phyloP scores from a whole-genome alignment of 2,797 vertebrate species.

The Amblyraja radiata region DNA sequence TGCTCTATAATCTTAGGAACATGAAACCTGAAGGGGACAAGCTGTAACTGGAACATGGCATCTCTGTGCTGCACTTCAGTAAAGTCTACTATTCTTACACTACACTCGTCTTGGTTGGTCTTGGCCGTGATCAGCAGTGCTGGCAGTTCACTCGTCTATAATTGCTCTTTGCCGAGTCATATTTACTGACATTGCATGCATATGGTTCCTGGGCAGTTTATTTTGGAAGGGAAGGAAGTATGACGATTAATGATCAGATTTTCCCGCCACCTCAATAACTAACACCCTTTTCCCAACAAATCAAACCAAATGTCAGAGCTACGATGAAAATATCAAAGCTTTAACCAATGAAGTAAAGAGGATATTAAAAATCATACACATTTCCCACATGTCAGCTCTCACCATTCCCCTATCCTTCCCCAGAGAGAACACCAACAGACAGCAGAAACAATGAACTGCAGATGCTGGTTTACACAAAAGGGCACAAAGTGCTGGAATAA shows the following conservation, averaged over 20 bases:
- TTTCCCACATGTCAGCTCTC: too few relatives aligned
- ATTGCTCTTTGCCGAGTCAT: not conserved
- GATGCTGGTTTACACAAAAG: too few relatives aligned
- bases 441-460: too few relatives aligned
- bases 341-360: not conserved
- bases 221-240: not conserved
- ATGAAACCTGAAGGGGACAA: too few relatives aligned
- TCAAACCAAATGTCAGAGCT: not conserved
- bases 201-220: not conserved
- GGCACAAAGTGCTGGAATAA: too few relatives aligned
- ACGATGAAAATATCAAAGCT: not conserved
- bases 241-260: not conserved
- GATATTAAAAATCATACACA: not conserved
- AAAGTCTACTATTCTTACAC: too few relatives aligned
- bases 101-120: not conserved
- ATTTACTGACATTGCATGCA: not conserved
- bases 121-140: not conserved
- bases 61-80: too few relatives aligned
- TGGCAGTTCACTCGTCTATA: not conserved
- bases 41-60: too few relatives aligned
- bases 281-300: not conserved
- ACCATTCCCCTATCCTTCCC: too few relatives aligned
- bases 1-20: too few relatives aligned
- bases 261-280: not conserved
- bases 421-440: too few relatives aligned